Evolutionary conservation across 1,140 invertebrate species (phyloP).

Genomic region (Tetramorium parvispinum): DNA sequence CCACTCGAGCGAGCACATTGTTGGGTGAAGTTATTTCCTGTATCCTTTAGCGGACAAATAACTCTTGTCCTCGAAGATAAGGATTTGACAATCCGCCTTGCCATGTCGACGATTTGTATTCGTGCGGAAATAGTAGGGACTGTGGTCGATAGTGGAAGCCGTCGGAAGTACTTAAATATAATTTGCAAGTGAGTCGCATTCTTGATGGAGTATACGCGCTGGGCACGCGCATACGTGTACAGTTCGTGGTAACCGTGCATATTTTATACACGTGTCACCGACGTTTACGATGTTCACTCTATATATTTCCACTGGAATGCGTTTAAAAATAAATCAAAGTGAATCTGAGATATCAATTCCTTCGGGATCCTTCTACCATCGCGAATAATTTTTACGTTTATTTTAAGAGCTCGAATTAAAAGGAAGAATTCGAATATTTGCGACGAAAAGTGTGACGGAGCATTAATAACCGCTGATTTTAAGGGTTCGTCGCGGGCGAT

Average conservation of each 20-base stretch:
- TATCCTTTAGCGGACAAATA: too few species aligned
- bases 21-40: background rate
- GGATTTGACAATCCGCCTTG: background rate
- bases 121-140: background rate
- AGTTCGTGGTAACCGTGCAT: constrained; percentile 22
- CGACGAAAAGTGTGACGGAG: constrained; percentile 1
- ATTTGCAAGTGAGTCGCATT: constrained; percentile 8
- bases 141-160: background rate
- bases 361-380: background rate
- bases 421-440: background rate
- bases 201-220: constrained; percentile 19
- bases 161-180: background rate
- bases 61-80: background rate
- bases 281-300: constrained; percentile 48
- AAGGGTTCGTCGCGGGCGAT: background rate
- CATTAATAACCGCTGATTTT: background rate
- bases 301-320: constrained; percentile 32
- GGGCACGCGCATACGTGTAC: background rate
- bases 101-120: constrained; percentile 1
- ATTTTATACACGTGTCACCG: constrained; percentile 34
- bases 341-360: background rate
- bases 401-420: background rate
- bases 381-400: background rate
- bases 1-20: background rate
- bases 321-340: constrained; percentile 20